Evolutionary conservation across 2,888 invertebrate species (phyloP), one percentile per base, ranked within the genome.

Genomic region (Cheilosia urbana): DNA sequence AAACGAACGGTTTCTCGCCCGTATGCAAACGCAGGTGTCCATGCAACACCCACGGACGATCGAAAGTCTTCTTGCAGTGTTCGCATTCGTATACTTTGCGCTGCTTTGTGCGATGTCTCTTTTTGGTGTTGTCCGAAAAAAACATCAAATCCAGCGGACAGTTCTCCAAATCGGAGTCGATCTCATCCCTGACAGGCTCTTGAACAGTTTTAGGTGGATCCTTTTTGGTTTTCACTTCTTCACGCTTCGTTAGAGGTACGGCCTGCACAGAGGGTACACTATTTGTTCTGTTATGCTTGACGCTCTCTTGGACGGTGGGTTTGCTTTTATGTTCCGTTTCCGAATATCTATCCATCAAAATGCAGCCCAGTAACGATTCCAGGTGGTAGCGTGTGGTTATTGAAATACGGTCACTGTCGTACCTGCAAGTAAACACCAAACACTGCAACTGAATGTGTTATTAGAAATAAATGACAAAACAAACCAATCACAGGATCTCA

Each of bases 41-140:
- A 88, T 95, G 94, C 60, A 95, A 91, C 40, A 95, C 95, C 95
- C 95, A 95, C 7, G 95, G 95, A 6, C 95, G 93, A 90, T 95
- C 95, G 90, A 95, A 96, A 11, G 93, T 93, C 90, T 95, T 95
- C 0, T 93, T 93, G 88, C 95, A 96, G 19, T 89, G 88, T 1
- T 81, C 87, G 81, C 92, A 92, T 13, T 88, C 88, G 68, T 89
- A 90, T 6, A 68, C 79, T 69, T 89, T 89, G 11, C 88, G 83
- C 40, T 88, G 89, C 34, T 88, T 89, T 9, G 76, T 63, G 17
- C 88, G 89, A 5, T 87, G 83, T 3, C 87, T 85, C 40, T 88
- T 89, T 13, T 87, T 89, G 0, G 45, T 42, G 1, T 27, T 30
- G 17, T n/a, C 60, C 0, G 77, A 82, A n/a, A 77, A 87, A 24